Percentiles rank a stretch among this genome's conserved stretches.
phyloP scores from a whole-genome alignment of 1,140 invertebrate species.

The Drosophila suzukii region DNA sequence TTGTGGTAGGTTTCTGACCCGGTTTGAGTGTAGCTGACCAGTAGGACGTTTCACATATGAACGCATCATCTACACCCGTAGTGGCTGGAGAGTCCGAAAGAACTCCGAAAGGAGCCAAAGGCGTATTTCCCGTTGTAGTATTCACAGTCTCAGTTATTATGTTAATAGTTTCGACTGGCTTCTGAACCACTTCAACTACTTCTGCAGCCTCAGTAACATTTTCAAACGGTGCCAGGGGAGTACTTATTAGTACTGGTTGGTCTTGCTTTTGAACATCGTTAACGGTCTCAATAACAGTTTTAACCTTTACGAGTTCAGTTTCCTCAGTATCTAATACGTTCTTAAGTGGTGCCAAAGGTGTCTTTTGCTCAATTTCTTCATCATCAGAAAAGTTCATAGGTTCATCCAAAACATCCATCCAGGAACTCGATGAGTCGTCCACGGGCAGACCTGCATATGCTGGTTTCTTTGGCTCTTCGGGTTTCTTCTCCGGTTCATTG shows the following conservation, averaged over 20 bases:
- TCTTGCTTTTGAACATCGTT: background rate
- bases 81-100: background rate
- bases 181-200: background rate
- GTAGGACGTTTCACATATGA: slow-evolving; percentile 77
- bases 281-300: background rate
- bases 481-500: slow-evolving; percentile 18
- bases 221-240: background rate
- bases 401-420: slow-evolving; percentile 85
- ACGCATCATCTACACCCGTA: slow-evolving; percentile 30
- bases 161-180: background rate
- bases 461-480: slow-evolving; percentile 54
- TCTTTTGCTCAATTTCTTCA: slow-evolving; percentile 66
- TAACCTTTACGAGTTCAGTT: background rate
- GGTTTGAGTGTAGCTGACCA: slow-evolving; percentile 79
- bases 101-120: slow-evolving; percentile 15
- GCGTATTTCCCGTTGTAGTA: slow-evolving; percentile 1
- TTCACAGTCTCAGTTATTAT: slow-evolving; percentile 7
- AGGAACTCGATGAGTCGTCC: slow-evolving; percentile 68
- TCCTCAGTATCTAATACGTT: background rate
- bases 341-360: slow-evolving; percentile 17
- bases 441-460: slow-evolving; percentile 79
- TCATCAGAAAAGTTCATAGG: slow-evolving; percentile 85
- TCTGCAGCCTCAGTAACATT: background rate
- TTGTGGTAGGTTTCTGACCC: slow-evolving; percentile 27
- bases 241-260: background rate